phyloP scores from a whole-genome alignment of 2,113 vertebrate species.

The Neogale vison region DNA sequence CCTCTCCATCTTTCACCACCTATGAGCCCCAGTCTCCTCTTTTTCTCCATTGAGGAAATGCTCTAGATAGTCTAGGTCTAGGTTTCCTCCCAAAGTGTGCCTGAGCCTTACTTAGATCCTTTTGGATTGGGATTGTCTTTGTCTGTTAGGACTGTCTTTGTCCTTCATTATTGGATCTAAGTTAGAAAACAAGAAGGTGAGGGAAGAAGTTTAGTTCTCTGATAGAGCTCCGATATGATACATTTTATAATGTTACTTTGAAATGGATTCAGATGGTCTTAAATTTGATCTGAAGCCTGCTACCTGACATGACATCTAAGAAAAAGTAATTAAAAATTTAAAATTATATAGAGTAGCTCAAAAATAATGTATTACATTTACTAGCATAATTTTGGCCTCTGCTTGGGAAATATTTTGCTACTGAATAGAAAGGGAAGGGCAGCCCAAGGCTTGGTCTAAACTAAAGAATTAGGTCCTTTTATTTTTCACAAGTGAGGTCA shows the following conservation, averaged over 20 bases:
- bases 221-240: not conserved
- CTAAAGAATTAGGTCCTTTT: conserved; percentile 6
- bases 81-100: not conserved
- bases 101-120: not conserved
- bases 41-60: not conserved
- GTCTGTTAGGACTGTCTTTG: not conserved
- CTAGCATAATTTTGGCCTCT: not conserved
- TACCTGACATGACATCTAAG: not conserved
- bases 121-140: not conserved
- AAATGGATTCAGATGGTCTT: not conserved
- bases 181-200: not conserved
- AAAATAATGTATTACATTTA: not conserved
- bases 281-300: not conserved
- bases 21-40: not conserved
- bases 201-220: not conserved
- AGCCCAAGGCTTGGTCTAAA: not conserved
- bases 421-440: not conserved
- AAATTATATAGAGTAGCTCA: not conserved
- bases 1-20: not conserved
- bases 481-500: not conserved
- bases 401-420: conserved; percentile 36
- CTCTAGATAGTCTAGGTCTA: not conserved
- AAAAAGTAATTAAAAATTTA: not conserved
- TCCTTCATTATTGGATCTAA: not conserved
- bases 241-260: not conserved